Evolutionary conservation across 2,797 vertebrate genomes (phyloP).

Genomic region (Jordanella pulchra): DNA sequence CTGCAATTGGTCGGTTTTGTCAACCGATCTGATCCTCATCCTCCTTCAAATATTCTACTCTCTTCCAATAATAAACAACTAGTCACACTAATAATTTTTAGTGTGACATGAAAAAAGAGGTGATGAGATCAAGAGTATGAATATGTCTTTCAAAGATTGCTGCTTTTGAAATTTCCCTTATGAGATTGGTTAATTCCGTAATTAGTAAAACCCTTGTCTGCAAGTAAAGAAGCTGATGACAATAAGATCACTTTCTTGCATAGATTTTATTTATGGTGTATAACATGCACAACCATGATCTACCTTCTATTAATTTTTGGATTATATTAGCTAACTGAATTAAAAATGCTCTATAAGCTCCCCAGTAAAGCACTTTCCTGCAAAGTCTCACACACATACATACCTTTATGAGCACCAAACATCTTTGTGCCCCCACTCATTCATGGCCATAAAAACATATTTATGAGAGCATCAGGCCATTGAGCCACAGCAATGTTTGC

Average conservation of each 20-base stretch:
- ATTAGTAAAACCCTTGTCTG: conserved; percentile 31
- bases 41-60: no score
- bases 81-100: neutral
- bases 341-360: conserved; percentile 73
- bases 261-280: conserved; percentile 47
- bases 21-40: conserved; percentile 54
- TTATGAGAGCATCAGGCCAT: conserved; percentile 81
- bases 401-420: conserved; percentile 75
- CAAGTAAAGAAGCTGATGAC: conserved; percentile 25
- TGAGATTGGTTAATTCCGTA: conserved; percentile 52
- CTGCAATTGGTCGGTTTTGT: conserved; percentile 71
- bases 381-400: conserved; percentile 58
- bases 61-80: no score
- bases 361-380: conserved; percentile 61
- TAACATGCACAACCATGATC: conserved; percentile 54
- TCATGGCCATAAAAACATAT: conserved; percentile 81
- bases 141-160: neutral
- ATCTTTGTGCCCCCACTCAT: conserved; percentile 68
- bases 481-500: conserved; percentile 80
- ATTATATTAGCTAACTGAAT: conserved; percentile 77
- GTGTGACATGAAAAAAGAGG: neutral
- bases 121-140: neutral
- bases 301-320: conserved; percentile 72
- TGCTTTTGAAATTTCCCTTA: conserved; percentile 56
- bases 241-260: conserved; percentile 54